These are phyloP conservation scores for Pseudolaguvia tuberculata DNA, from an alignment of 2,113 vertebrate genomes.

Conservation along the genomic window DNA sequence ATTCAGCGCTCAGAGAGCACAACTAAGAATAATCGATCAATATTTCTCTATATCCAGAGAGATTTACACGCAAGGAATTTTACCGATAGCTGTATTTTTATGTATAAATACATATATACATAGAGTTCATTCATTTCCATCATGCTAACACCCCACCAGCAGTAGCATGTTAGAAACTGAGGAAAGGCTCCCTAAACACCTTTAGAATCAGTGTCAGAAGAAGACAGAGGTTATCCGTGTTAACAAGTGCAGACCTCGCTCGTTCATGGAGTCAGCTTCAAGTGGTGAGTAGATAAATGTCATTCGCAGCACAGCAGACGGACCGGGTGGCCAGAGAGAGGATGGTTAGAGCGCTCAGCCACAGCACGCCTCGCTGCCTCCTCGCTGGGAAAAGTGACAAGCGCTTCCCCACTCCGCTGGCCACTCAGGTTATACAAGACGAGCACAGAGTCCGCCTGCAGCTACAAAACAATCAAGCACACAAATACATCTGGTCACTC, in stretches of 20 bases:
- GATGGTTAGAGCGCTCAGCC: conserved; percentile 71
- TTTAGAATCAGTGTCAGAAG: not conserved
- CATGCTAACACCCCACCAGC: conserved; percentile 25
- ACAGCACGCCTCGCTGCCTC: conserved; percentile 77
- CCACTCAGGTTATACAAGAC: conserved; percentile 83
- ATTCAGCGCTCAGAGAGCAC: conserved; percentile 6
- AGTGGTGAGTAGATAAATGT: conserved; percentile 41
- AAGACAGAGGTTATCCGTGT: conserved; percentile 38
- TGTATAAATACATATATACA: conserved; percentile 39
- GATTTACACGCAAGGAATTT: conserved; percentile 18
- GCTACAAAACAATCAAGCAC: conserved; percentile 58
- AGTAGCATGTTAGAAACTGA: conserved; percentile 13
- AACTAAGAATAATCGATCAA: not conserved
- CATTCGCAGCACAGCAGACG: conserved; percentile 73
- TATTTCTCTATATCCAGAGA: conserved; percentile 6
- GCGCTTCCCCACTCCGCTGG: conserved; percentile 83
- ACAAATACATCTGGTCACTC: not conserved
- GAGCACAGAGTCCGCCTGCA: conserved; percentile 79
- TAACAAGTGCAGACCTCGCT: conserved; percentile 39
- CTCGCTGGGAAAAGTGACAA: conserved; percentile 82
- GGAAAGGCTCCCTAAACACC: conserved; percentile 5
- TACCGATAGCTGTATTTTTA: conserved; percentile 5
- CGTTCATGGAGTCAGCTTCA: conserved; percentile 13
- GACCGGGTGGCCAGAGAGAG: conserved; percentile 72
- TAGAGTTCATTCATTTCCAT: conserved; percentile 27